Base-by-base conservation (phyloP, 1,140 invertebrate species). In the Drosophila repletoides region DNA sequence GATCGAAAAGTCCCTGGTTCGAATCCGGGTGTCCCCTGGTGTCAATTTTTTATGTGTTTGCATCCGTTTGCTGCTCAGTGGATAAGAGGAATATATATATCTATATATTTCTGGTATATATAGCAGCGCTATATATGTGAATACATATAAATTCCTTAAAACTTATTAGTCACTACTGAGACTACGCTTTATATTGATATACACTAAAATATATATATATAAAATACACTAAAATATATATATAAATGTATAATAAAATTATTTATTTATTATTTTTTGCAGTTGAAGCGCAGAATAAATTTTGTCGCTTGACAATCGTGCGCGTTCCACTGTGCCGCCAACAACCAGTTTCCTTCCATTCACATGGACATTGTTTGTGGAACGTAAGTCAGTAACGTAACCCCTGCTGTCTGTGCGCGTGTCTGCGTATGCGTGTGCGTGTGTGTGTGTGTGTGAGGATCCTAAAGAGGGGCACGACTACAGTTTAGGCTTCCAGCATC, bases 331-430 rank as follows among this genome's bases (percentile, higher is more conserved):
- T n/a, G 64, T 67, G 29, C 53, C 12, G 33, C 33, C 59, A 53
- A 38, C 79, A 83, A 84, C 79, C 79, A 86, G 79, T 83, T 86
- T 86, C 56, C 79, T 86, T 84, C 79, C 79, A 84, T 86, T 84
- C 79, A 84, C 80, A 84, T 59, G 79, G 80, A 84, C 67, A 79
- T 72, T 84, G 79, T 84, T 84, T 84, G 79, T 86, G 79, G 79
- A 84, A 74, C 65, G 46, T 61, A 83, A 79, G 70, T 40, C n/a
- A 22, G 26, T 58, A 31, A 31, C 33, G 45, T n/a, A n/a, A n/a
- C n/a, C n/a, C n/a, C 31, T 51, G 40, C 29, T 29, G 38, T 12
- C 9, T 58, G 10, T 43, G 21, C 5, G 6, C 21, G 17, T 36
- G 15, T 14, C 6, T 45, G 21, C 1, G 6, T 43, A 7, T 52